A percentile compares a stretch with the other conserved stretches of the same genome.
These are phyloP conservation scores for Cecidostiba fungosa DNA, from an alignment of 2,888 invertebrate species.

Conservation along the genomic window DNA sequence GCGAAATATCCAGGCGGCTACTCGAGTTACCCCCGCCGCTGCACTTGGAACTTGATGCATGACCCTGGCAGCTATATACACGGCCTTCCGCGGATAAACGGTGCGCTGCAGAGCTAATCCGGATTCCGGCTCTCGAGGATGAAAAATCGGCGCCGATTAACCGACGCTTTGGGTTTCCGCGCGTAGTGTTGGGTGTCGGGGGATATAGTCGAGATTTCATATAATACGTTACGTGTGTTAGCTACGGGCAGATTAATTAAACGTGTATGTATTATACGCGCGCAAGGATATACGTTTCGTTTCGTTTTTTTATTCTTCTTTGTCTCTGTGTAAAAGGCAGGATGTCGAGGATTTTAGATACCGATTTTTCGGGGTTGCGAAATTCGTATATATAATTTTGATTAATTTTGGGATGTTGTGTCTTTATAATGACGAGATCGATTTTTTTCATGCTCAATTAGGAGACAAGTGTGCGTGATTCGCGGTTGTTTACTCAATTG, in stretches of 20 bases:
- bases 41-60: slow-evolving; percentile 77
- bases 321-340: not conserved
- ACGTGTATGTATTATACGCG: not conserved
- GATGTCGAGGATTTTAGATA: not conserved
- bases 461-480: slow-evolving; percentile 22
- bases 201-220: not conserved
- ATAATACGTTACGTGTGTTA: not conserved
- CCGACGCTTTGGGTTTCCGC: slow-evolving; percentile 20
- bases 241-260: slow-evolving; percentile 25
- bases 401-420: not conserved
- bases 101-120: slow-evolving; percentile 30
- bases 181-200: not conserved
- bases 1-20: not conserved
- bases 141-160: slow-evolving; percentile 49
- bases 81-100: slow-evolving; percentile 48
- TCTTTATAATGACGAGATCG: not conserved
- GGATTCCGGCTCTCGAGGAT: slow-evolving; percentile 41
- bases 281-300: not conserved
- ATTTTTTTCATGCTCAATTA: slow-evolving; percentile 12
- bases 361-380: not conserved
- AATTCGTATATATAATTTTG: too few species aligned
- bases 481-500: slow-evolving; percentile 43
- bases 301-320: not conserved
- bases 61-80: slow-evolving; percentile 70
- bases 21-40: slow-evolving; percentile 49